Evolutionary conservation across 2,888 invertebrate species (phyloP).

Genomic region (Cantharis rustica): DNA sequence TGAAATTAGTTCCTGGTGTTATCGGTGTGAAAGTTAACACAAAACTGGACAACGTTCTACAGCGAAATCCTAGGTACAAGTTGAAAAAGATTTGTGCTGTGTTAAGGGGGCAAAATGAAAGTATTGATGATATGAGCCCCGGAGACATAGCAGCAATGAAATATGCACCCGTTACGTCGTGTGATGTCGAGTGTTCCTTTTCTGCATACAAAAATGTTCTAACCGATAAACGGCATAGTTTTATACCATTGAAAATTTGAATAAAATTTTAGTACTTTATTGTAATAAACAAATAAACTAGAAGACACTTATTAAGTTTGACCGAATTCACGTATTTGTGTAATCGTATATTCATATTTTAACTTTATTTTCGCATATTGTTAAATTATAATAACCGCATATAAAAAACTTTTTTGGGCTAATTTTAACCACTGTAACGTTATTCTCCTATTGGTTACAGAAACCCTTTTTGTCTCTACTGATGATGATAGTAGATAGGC

Average conservation of each 20-base stretch:
- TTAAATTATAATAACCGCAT: too few species aligned
- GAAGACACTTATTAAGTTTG: too few species aligned
- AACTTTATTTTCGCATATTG: too few species aligned
- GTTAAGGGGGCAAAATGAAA: background rate
- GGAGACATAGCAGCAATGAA: too few species aligned
- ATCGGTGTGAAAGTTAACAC: background rate
- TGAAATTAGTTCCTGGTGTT: background rate
- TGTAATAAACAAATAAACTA: background rate
- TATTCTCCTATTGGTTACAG: too few species aligned
- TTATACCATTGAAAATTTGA: background rate
- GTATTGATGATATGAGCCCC: background rate
- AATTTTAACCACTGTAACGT: too few species aligned
- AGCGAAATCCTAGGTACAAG: background rate
- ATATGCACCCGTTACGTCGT: too few species aligned
- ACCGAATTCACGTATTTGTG: too few species aligned
- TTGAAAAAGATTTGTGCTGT: background rate
- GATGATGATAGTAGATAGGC: too few species aligned
- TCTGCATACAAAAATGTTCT: background rate
- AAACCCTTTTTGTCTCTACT: too few species aligned
- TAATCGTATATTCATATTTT: too few species aligned
- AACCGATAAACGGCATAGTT: background rate
- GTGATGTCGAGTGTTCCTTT: constrained; percentile 2
- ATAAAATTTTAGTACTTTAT: background rate
- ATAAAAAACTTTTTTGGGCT: too few species aligned
- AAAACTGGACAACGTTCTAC: background rate